Evolutionary conservation across 2,888 invertebrate species (phyloP), one percentile per base, ranked within the genome.

Genomic region (Leucozona laternaria): DNA sequence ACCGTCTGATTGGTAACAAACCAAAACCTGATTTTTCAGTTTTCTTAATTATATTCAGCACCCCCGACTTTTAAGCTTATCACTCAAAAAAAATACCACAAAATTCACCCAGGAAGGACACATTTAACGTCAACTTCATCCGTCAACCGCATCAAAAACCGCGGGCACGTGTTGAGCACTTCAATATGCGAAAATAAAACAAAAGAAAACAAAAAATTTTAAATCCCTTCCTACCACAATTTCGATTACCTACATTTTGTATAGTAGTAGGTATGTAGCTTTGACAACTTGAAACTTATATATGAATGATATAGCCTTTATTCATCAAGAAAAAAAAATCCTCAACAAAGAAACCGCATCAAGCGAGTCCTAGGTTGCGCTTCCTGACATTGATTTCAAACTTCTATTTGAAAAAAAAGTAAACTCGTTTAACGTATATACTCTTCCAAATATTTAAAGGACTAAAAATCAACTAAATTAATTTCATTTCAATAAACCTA

Each of bases 401-500:
- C 3, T 37, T 55, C 34, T 50, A 20, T 15, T 20, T n/a, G 11
- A 20, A 60, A 28, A 45, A 25, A 15, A 22, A 20, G n/a, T 45
- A 43, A 20, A 15, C 1, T 17, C 4, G 31, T 31, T 7, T 6
- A 0, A 28, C 4, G 31, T 31, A 31, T 6, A 0, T 17, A 28
- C 20, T n/a, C 11, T 17, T 25, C 11, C 11, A 71, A 70, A 48
- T 40, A 28, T 60, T 48, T 48, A 58, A 22, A 45, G 10, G 64
- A 68, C 50, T 15, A 34, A 37, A 25, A 43, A 25, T 60, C 66
- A 58, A 76, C 71, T 77, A 77, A 66, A 81, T 81, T 76, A 82
- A 82, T 82, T 72, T 79, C 79, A 73, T 78, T 78, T 78, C 72
- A 78, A 80, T 77, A 58, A 80, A 80, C 80, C 73, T 85, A 85